phyloP scores from a whole-genome alignment of 2,888 invertebrate genomes.

The Drosophila monieri region DNA sequence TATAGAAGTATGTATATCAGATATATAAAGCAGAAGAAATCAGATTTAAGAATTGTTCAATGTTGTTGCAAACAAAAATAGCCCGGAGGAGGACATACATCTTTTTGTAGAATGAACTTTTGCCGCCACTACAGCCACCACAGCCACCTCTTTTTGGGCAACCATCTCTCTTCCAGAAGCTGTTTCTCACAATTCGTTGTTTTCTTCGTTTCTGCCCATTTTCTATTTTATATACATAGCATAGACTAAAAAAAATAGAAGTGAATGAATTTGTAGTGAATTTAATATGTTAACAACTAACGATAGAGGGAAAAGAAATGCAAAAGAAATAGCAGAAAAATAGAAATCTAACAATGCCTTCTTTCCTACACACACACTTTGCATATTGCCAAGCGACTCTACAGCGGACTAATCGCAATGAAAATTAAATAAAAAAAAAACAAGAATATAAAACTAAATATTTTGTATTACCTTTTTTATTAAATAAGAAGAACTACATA shows the following conservation, averaged over 20 bases:
- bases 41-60: constrained; percentile 50
- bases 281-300: constrained; percentile 35
- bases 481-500: constrained; percentile 19
- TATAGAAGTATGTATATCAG: constrained; percentile 21
- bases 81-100: constrained; percentile 25
- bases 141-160: constrained; percentile 11
- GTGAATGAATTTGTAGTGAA: constrained; percentile 27
- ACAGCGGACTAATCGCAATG: constrained; percentile 16
- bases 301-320: constrained; percentile 5
- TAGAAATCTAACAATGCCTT: constrained; percentile 25
- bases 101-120: constrained; percentile 16
- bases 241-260: constrained; percentile 5
- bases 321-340: constrained; percentile 7
- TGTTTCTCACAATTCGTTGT: constrained; percentile 6
- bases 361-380: constrained; percentile 37
- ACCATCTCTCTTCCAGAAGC: constrained; percentile 15
- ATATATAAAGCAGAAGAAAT: constrained; percentile 23
- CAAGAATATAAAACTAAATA: constrained; percentile 55
- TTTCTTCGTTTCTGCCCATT: constrained; percentile 5
- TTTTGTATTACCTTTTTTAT: constrained; percentile 70
- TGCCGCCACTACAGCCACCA: constrained; percentile 1
- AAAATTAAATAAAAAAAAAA: constrained; percentile 18
- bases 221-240: constrained; percentile 9
- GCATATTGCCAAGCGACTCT: constrained; percentile 38
- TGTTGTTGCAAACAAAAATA: constrained; percentile 52